These are phyloP conservation scores for Marmota monax DNA, from an alignment of 2,113 vertebrate species.

Conservation along the genomic window DNA sequence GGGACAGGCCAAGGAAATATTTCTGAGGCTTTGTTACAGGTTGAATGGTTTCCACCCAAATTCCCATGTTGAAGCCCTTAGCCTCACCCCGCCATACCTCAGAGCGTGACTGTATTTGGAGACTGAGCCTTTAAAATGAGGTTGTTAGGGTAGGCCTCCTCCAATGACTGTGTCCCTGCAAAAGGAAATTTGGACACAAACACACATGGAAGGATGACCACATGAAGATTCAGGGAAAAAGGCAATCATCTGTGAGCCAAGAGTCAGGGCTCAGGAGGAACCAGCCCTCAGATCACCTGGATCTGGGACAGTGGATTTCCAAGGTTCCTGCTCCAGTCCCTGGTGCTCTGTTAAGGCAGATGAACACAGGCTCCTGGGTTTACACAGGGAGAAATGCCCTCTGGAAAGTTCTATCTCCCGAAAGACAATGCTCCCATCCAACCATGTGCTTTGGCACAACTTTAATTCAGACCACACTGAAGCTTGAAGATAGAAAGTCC, in stretches of 20 bases:
- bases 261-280: not conserved
- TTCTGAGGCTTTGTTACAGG: not conserved
- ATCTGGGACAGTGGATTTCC: not conserved
- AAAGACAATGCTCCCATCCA: not conserved
- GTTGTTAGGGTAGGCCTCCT: not conserved
- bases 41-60: no score
- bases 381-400: not conserved
- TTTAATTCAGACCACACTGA: not conserved
- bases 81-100: no score
- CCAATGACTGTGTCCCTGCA: not conserved
- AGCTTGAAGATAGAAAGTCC: not conserved
- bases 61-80: not conserved
- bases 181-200: not conserved
- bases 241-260: not conserved
- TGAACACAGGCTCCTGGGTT: not conserved
- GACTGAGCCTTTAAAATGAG: not conserved
- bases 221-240: not conserved
- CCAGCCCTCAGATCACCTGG: not conserved
- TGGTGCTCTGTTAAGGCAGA: not conserved
- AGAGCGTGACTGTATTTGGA: not conserved
- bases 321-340: not conserved
- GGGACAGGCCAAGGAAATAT: not conserved
- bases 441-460: not conserved
- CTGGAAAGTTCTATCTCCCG: not conserved
- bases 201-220: not conserved